Base-by-base conservation (phyloP, 2,797 vertebrate species). In the Acropternis orthonyx region DNA sequence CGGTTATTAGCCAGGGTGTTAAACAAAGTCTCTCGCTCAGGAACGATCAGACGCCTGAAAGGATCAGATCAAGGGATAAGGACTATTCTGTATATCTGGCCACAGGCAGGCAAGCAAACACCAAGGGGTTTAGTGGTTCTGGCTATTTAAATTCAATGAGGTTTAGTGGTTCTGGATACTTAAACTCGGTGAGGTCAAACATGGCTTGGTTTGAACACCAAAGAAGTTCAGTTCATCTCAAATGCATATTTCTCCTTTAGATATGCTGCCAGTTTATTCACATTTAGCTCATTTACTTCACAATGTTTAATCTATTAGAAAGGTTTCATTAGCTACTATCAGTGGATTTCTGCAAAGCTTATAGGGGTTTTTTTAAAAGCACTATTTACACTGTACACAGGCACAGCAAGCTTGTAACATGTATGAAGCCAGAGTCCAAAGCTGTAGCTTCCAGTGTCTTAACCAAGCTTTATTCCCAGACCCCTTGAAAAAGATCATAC, bases 21-120 rank as follows among this genome's bases (percentile, higher is more conserved):
- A 94, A 99, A 99, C 67, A 99, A 97, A 32, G 99, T 98, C 96
- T 99, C 99, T 22, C 99, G 97, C 59, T 99, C 99, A 0, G 99
- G 99, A 54, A 99, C 98, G 4, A 98, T 93, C 96, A 99, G 97
- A 94, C 99, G 98, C 96, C 99, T 99, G 92, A 26, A 84, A 69
- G 86, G 23, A 78, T 6, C n/a, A 81, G 18, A 91, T 46, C 67
- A 76, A 56, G 55, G 12, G 27, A 26, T 44, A 49, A 87, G 39
- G 51, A 80, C 5, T n/a, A 37, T n/a, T 66, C 56, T 62, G 11
- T 7, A 7, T 5, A 69, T 6, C 43, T 72, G 51, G 16, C 13
- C 68, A 76, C 24, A 89, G 71, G 63, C 76, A 89, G 66, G 27
- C 63, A 68, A 4, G 28, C 6, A 49, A 28, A 77, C 44, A 89